These are phyloP conservation scores for Lagorchestes hirsutus DNA, from an alignment of 2,797 vertebrate genomes.

Conservation along the genomic window DNA sequence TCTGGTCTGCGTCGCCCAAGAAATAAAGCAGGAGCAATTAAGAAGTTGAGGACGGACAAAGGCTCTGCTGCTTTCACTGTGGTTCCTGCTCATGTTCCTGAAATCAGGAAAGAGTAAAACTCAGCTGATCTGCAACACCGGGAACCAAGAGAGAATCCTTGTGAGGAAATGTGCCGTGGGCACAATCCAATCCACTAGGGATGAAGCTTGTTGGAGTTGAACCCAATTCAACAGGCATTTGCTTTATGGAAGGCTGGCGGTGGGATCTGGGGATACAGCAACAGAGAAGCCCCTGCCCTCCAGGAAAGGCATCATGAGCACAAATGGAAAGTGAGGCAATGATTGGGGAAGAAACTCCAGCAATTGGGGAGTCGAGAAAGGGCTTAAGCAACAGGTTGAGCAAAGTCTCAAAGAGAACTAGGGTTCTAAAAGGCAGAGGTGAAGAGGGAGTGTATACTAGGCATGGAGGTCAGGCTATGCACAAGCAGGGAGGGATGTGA, in stretches of 20 bases:
- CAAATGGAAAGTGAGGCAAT: background rate
- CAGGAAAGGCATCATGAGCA: background rate
- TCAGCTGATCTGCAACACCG: background rate
- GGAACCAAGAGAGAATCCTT: background rate
- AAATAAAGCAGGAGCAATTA: background rate
- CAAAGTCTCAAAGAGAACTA: background rate
- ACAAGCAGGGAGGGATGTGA: too few species aligned
- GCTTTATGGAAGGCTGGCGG: background rate
- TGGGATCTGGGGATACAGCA: background rate
- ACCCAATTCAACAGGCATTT: background rate
- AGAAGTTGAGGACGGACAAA: background rate
- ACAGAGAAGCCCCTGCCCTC: background rate
- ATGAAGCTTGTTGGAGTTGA: background rate
- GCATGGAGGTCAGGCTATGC: too few species aligned
- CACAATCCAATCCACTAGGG: background rate
- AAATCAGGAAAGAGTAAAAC: constrained; percentile 30
- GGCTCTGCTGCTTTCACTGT: background rate
- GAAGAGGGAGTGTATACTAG: background rate
- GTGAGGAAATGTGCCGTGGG: too few species aligned
- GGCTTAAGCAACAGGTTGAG: background rate
- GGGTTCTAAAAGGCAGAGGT: background rate
- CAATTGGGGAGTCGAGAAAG: background rate
- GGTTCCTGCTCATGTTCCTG: constrained; percentile 41
- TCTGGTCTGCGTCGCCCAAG: background rate
- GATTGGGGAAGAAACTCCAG: background rate